These are phyloP conservation scores for Tinamus major DNA, from an alignment of 2,797 vertebrate species.

Conservation along the genomic window DNA sequence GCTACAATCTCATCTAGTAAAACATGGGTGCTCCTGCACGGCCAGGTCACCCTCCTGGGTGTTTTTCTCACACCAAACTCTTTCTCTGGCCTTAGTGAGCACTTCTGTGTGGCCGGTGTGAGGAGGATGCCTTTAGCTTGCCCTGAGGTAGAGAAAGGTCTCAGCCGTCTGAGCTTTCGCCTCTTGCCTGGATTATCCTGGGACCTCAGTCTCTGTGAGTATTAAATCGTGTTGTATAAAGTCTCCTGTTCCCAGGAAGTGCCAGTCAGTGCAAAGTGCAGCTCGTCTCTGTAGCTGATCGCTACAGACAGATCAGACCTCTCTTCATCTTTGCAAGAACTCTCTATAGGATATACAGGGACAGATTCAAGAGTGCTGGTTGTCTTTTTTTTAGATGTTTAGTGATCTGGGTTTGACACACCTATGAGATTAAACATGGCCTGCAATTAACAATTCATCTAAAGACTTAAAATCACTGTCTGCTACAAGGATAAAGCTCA, in stretches of 20 bases:
- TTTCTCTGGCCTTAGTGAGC: neutral
- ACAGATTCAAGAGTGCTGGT: slow-evolving; percentile 27
- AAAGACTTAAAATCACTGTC: slow-evolving; percentile 29
- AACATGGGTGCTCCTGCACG: neutral
- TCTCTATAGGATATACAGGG: neutral
- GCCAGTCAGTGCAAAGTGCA: neutral
- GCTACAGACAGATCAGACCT: slow-evolving; percentile 2
- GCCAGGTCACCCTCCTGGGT: neutral
- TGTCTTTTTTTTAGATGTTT: slow-evolving; percentile 38
- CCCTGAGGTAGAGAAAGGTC: neutral
- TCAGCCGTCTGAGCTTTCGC: neutral
- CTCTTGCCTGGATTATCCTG: neutral
- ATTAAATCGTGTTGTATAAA: neutral
- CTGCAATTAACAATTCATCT: slow-evolving; percentile 45
- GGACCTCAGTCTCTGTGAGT: neutral
- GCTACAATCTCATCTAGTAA: neutral
- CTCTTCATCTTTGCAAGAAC: neutral
- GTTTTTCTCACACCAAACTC: neutral
- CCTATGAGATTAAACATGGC: slow-evolving; percentile 57
- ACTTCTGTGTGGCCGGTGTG: neutral
- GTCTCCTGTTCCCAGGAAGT: neutral
- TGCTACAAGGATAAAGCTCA: slow-evolving; percentile 50
- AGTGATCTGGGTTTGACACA: slow-evolving; percentile 42
- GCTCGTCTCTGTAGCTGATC: neutral
- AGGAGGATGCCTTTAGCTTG: neutral